These are phyloP conservation scores for Uloborus diversus DNA, from an alignment of 1,140 invertebrate species.

Conservation along the genomic window DNA sequence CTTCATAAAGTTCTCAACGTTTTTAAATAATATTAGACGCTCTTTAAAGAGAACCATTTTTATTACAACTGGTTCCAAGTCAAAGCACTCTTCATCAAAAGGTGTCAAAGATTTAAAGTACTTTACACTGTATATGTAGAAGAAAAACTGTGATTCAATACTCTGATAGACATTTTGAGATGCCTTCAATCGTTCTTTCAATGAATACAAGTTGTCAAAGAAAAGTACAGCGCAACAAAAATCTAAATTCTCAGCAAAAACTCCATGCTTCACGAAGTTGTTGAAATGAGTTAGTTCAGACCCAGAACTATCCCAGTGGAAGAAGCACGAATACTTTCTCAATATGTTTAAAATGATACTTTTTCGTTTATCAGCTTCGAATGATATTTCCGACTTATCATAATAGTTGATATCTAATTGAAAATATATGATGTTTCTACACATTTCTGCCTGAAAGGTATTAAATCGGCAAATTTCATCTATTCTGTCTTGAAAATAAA, in stretches of 20 bases:
- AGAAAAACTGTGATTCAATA: conserved; percentile 18
- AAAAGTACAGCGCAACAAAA: conserved; percentile 4
- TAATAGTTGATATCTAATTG: not conserved
- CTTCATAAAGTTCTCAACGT: not conserved
- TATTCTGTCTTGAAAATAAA: not conserved
- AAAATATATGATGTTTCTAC: not conserved
- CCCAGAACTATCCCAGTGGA: not conserved
- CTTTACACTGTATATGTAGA: not conserved
- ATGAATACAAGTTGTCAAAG: conserved; percentile 18
- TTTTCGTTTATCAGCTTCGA: not conserved
- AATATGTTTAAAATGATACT: not conserved
- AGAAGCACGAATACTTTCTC: not conserved
- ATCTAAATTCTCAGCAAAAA: conserved; percentile 10
- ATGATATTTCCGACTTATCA: not conserved
- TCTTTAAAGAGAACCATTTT: conserved; percentile 9
- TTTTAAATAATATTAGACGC: not conserved
- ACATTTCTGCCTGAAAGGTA: conserved; percentile 9
- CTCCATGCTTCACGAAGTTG: not conserved
- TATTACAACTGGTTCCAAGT: not conserved
- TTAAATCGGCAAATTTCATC: not conserved
- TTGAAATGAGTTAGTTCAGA: not conserved
- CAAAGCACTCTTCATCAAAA: not conserved
- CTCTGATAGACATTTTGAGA: not conserved
- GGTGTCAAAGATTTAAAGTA: not conserved
- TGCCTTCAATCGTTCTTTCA: conserved; percentile 6